These are phyloP conservation scores for Lamproptera curius DNA, from an alignment of 2,888 invertebrate genomes.

Conservation along the genomic window DNA sequence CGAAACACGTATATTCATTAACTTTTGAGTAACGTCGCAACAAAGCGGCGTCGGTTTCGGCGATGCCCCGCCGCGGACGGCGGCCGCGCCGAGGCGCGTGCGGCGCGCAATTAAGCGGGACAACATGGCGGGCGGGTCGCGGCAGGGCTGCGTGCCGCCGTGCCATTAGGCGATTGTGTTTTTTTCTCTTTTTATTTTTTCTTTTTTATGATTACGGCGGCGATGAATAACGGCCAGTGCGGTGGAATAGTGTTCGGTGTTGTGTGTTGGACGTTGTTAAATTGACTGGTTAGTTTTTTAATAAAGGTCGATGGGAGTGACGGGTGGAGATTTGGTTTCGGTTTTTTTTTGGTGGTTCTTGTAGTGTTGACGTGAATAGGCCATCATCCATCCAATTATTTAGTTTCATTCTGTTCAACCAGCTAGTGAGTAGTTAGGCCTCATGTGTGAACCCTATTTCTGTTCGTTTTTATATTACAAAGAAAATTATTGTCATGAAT, in stretches of 20 bases:
- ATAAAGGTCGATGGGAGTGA: no score
- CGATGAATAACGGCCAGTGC: conserved; percentile 10
- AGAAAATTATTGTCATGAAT: no score
- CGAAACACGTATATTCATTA: conserved; percentile 2
- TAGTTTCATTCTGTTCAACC: no score
- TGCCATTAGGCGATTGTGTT: conserved; percentile 18
- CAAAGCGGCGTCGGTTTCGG: conserved; percentile 15
- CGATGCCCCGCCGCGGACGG: conserved; percentile 19
- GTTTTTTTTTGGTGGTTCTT: background rate
- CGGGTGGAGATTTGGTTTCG: background rate
- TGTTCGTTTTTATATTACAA: no score
- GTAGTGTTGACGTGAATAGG: no score
- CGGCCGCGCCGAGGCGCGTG: conserved; percentile 25
- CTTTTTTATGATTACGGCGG: no score
- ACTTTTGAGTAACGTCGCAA: background rate
- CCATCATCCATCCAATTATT: no score
- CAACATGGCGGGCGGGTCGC: conserved; percentile 20
- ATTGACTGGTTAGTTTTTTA: no score
- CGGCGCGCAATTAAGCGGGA: conserved; percentile 24
- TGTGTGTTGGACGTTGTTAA: no score
- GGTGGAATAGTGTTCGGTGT: conserved; percentile 1
- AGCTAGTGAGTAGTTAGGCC: no score
- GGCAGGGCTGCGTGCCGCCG: conserved; percentile 14
- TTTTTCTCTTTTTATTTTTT: conserved; percentile 8
- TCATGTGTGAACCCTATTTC: no score